Evolutionary conservation across 2,797 vertebrate genomes (phyloP).

Genomic region (Melopsittacus undulatus): DNA sequence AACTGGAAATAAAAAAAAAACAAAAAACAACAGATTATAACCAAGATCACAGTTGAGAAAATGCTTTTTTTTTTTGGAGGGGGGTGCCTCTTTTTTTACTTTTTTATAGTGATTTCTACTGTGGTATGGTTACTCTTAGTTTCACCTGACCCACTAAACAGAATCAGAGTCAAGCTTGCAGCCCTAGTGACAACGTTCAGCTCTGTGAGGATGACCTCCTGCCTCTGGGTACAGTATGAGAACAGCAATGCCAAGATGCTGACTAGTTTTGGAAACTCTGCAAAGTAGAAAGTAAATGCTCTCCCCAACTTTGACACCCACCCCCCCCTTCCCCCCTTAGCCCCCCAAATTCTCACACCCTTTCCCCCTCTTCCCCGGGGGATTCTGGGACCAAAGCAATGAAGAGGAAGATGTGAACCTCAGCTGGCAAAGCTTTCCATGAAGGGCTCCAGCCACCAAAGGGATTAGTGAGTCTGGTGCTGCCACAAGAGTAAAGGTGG

Average conservation of each 20-base stretch:
- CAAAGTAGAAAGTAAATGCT: background rate
- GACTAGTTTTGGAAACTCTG: constrained; percentile 26
- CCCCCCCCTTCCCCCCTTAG: background rate
- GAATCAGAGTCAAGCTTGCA: background rate
- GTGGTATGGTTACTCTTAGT: constrained; percentile 27
- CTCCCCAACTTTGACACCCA: background rate
- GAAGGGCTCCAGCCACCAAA: background rate
- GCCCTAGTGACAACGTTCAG: background rate
- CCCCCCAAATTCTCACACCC: background rate
- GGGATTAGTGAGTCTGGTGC: constrained; percentile 27
- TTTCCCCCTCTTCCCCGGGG: background rate
- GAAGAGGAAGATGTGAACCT: background rate
- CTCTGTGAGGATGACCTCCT: background rate
- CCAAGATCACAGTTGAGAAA: constrained; percentile 57
- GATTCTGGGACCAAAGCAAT: background rate
- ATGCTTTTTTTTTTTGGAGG: background rate
- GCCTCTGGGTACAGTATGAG: background rate
- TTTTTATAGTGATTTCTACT: constrained; percentile 65
- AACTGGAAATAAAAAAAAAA: constrained; percentile 42
- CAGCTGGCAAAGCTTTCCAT: background rate
- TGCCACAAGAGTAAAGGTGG: background rate
- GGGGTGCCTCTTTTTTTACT: background rate
- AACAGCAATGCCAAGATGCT: constrained; percentile 20
- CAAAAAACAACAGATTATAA: constrained; percentile 40
- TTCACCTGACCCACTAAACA: constrained; percentile 53